Conservation (phyloP, 2,113 vertebrate species). For the Corythoichthys haematopterus region DNA sequence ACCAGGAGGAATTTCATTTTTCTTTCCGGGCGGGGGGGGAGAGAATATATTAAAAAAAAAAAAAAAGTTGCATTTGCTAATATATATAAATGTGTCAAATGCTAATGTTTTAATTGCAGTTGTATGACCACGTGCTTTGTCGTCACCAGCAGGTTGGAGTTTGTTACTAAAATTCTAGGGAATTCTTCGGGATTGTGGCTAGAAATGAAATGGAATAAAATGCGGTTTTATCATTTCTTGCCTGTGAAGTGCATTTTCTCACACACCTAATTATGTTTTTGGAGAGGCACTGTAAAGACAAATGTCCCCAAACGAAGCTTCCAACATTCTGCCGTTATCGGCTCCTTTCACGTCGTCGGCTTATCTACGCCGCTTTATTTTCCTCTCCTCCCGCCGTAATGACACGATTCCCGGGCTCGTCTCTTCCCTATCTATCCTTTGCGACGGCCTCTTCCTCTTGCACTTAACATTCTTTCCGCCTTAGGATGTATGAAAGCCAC, state of each 20-base stretch:
- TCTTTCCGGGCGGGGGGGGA: constrained; percentile 15
- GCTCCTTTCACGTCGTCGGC: constrained; percentile 17
- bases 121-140: constrained; percentile 15
- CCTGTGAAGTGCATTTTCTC: neutral
- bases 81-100: constrained; percentile 37
- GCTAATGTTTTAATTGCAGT: constrained; percentile 7
- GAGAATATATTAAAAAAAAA: constrained; percentile 20
- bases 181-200: constrained; percentile 3
- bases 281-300: neutral
- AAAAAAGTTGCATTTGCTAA: constrained; percentile 39
- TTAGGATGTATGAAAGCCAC: neutral
- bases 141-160: constrained; percentile 23
- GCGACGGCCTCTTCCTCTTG: constrained; percentile 24
- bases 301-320: constrained; percentile 1
- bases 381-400: constrained; percentile 26
- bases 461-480: constrained; percentile 9
- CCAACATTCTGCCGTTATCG: constrained; percentile 9
- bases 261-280: neutral
- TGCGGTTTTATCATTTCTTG: constrained; percentile 39
- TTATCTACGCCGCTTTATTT: constrained; percentile 48
- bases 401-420: constrained; percentile 31
- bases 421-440: constrained; percentile 26
- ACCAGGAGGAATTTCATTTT: constrained; percentile 10
- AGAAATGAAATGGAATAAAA: constrained; percentile 58
- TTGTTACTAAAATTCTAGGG: neutral